A percentile compares a stretch with the other conserved stretches of the same genome.
Evolutionary conservation across 2,797 vertebrate species (phyloP).

Genomic region (Hypotaenidia philippensis): DNA sequence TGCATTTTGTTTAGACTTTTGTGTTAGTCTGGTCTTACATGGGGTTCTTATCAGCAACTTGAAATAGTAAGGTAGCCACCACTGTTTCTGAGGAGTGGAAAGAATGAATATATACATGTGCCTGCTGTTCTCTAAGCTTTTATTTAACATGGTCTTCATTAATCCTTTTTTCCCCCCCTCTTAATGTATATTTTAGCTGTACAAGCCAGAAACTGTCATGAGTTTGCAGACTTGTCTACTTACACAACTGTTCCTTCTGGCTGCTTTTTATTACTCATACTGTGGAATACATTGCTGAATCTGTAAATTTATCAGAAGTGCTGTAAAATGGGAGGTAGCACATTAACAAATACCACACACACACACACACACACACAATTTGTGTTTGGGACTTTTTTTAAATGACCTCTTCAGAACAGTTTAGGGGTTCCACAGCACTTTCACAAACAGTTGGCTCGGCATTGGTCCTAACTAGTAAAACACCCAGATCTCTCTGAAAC

Average conservation of each 20-base stretch:
- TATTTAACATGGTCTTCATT: background rate
- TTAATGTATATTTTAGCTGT: background rate
- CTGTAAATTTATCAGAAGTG: background rate
- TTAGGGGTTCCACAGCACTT: background rate
- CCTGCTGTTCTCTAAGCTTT: background rate
- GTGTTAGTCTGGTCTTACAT: background rate
- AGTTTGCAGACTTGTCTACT: background rate
- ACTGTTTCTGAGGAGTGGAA: background rate
- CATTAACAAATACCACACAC: background rate
- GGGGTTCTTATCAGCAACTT: background rate
- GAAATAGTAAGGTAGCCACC: background rate
- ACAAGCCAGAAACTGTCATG: background rate
- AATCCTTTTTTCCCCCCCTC: background rate
- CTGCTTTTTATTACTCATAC: background rate
- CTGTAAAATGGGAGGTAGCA: background rate
- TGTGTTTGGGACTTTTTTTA: background rate
- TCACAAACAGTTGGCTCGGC: fast-evolving
- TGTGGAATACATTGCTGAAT: background rate
- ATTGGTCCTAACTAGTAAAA: background rate
- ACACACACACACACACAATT: background rate
- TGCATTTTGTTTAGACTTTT: background rate
- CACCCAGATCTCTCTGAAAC: background rate
- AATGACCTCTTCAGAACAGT: background rate
- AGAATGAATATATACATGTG: background rate
- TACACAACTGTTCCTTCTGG: background rate